A percentile compares a stretch with the other conserved stretches of the same genome.
Conservation (phyloP, 2,113 vertebrate species). For the Corvus cornix region DNA sequence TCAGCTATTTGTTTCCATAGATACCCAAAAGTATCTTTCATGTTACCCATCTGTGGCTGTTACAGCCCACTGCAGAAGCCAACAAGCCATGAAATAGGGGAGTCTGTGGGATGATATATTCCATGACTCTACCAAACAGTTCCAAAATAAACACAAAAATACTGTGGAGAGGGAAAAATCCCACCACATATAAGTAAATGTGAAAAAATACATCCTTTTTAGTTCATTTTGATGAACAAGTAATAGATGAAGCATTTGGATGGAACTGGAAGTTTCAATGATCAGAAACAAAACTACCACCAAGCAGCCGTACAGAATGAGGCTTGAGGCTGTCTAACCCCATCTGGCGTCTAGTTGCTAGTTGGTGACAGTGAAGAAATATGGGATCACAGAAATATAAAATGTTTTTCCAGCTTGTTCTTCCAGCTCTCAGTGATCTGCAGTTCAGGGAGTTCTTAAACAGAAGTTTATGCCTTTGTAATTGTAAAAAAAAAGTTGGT, state of each 20-base stretch:
- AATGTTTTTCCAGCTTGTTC: not conserved
- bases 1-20: conserved; percentile 38
- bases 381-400: not conserved
- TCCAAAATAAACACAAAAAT: conserved; percentile 4
- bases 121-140: not conserved
- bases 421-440: not conserved
- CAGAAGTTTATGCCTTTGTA: not conserved
- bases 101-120: conserved; percentile 9
- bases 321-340: not conserved
- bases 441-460: not conserved
- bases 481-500: not conserved
- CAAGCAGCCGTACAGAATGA: not conserved
- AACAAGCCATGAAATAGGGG: conserved; percentile 12
- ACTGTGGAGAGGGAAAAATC: not conserved
- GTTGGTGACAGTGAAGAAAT: not conserved
- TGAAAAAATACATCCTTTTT: not conserved
- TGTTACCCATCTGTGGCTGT: conserved; percentile 18
- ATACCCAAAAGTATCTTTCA: not conserved
- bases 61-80: not conserved
- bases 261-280: not conserved
- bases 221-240: not conserved
- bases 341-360: not conserved
- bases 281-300: not conserved
- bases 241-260: not conserved
- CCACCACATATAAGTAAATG: not conserved